These are phyloP conservation scores for Periophthalmodon schlosseri DNA, from an alignment of 2,113 vertebrate species.

Conservation along the genomic window DNA sequence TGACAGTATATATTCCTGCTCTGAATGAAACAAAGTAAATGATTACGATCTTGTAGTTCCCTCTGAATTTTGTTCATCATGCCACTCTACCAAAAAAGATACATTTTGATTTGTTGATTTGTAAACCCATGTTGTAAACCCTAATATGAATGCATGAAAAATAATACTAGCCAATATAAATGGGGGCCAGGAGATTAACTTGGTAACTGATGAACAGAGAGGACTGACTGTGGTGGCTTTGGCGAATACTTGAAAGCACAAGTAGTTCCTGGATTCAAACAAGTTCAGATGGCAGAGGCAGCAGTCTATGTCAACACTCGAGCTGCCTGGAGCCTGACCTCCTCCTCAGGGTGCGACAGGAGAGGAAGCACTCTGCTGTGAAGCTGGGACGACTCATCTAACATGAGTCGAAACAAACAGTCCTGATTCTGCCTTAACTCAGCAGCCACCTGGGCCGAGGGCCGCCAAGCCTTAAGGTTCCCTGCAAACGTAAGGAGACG, in stretches of 20 bases:
- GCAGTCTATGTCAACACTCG: constrained; percentile 75
- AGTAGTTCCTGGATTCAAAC: constrained; percentile 8
- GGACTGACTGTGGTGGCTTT: constrained; percentile 29
- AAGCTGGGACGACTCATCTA: constrained; percentile 78
- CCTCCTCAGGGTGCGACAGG: constrained; percentile 80
- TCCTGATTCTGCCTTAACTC: constrained; percentile 74
- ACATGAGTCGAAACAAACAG: constrained; percentile 83
- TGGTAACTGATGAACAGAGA: background rate
- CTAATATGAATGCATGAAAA: background rate
- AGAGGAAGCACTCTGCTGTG: constrained; percentile 81
- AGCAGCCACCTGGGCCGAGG: constrained; percentile 71
- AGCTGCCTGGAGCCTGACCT: constrained; percentile 86
- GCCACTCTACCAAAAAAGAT: background rate
- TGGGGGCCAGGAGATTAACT: constrained; percentile 20
- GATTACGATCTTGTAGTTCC: background rate
- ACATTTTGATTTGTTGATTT: background rate
- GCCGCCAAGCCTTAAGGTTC: constrained; percentile 80
- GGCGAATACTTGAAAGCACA: constrained; percentile 37
- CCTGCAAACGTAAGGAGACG: constrained; percentile 82
- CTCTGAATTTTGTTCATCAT: background rate
- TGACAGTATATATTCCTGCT: background rate
- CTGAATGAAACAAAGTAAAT: background rate
- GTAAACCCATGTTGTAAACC: background rate
- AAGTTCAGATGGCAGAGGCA: constrained; percentile 9
- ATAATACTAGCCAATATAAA: constrained; percentile 1